Evolutionary conservation across 2,888 invertebrate species (phyloP).

Genomic region (Galeruca laticollis): DNA sequence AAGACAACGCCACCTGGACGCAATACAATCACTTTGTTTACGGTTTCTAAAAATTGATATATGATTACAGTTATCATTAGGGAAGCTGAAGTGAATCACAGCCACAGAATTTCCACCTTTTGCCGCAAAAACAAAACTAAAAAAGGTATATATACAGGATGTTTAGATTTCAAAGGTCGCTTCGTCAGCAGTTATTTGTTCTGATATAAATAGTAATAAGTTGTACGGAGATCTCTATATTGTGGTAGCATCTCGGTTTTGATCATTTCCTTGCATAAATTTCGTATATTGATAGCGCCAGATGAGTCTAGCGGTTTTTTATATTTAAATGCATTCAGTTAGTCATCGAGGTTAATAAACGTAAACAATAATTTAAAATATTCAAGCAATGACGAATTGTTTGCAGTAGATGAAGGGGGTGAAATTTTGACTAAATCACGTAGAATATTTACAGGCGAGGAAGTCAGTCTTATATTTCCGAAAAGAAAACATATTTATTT

Average conservation of each 20-base stretch:
- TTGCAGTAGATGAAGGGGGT: too few relatives aligned
- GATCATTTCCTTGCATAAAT: background rate
- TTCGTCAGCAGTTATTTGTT: background rate
- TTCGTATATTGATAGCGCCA: background rate
- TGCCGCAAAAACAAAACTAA: conserved; percentile 29
- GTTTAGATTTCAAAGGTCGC: background rate
- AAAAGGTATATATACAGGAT: conserved; percentile 9
- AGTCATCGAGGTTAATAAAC: conserved; percentile 9
- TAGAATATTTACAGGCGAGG: too few relatives aligned
- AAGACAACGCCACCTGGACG: conserved; percentile 8
- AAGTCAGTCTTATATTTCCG: too few relatives aligned
- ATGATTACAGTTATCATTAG: conserved; percentile 20
- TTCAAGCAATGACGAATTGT: too few relatives aligned
- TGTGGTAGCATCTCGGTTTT: background rate
- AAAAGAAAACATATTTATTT: too few relatives aligned
- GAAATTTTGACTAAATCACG: too few relatives aligned
- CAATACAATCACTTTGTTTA: conserved; percentile 15
- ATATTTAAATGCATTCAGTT: background rate
- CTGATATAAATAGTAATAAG: background rate
- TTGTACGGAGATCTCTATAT: background rate
- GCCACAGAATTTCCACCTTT: conserved; percentile 39
- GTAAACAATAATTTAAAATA: background rate
- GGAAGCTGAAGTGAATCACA: conserved; percentile 37
- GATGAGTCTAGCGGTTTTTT: background rate
- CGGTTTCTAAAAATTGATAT: conserved; percentile 2